phyloP scores from a whole-genome alignment of 2,113 vertebrate genomes.

The Sinosuthora webbiana region DNA sequence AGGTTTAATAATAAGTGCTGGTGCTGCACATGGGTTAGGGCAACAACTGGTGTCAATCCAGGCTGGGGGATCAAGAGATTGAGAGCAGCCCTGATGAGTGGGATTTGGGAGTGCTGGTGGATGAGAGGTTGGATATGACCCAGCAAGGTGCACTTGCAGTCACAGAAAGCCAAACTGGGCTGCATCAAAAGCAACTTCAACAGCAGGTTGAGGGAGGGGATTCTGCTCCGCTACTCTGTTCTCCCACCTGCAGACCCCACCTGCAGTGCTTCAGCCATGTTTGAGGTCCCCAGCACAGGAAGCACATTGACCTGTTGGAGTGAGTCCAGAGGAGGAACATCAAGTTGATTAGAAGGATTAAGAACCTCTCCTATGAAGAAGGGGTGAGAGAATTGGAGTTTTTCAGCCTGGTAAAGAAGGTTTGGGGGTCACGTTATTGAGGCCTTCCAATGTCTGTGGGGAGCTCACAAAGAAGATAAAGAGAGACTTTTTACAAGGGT shows the following conservation, averaged over 20 bases:
- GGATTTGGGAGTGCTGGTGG: background rate
- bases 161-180: background rate
- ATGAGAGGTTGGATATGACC: background rate
- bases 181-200: background rate
- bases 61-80: background rate
- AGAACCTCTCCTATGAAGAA: background rate
- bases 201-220: background rate
- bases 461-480: background rate
- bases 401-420: background rate
- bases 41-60: too few relatives aligned
- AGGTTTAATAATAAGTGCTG: background rate
- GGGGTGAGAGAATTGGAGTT: background rate
- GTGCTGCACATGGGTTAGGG: background rate
- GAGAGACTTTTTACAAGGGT: background rate
- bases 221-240: background rate
- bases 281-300: background rate
- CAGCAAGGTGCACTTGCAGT: background rate
- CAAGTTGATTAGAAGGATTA: background rate
- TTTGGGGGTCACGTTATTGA: background rate
- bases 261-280: background rate
- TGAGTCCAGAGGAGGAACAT: background rate
- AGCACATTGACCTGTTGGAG: background rate
- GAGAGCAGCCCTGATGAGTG: background rate
- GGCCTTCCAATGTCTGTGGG: background rate
- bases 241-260: background rate